phyloP scores from a whole-genome alignment of 2,113 vertebrate genomes.

The Beaufortia kweichowensis region DNA sequence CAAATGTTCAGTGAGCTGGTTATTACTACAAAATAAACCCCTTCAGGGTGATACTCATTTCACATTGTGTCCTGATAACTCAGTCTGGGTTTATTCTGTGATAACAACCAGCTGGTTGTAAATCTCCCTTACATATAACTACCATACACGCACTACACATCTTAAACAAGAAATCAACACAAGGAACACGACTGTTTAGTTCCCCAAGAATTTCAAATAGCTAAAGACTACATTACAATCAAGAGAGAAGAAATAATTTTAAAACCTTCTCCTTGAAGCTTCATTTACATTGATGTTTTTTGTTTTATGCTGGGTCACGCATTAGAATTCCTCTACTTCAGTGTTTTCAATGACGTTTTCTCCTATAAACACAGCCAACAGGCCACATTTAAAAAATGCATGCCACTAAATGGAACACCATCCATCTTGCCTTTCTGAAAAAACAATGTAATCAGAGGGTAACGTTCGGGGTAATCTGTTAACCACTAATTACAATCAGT shows the following conservation, averaged over 20 bases:
- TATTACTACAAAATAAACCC: too few species aligned
- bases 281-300: slow-evolving; percentile 38
- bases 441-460: slow-evolving; percentile 71
- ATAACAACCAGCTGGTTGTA: too few species aligned
- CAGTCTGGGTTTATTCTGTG: too few species aligned
- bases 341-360: slow-evolving; percentile 26
- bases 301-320: slow-evolving; percentile 39
- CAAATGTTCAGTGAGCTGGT: too few species aligned
- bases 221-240: background rate
- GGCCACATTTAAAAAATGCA: slow-evolving; percentile 66
- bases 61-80: too few species aligned
- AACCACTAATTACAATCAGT: slow-evolving; percentile 73
- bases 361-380: slow-evolving; percentile 54
- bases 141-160: background rate
- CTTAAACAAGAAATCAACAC: background rate
- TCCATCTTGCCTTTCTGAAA: slow-evolving; percentile 62
- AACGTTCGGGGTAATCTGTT: slow-evolving; percentile 65
- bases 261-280: background rate
- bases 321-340: slow-evolving; percentile 25
- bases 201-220: background rate
- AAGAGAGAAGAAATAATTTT: background rate
- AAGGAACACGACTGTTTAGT: background rate
- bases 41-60: too few species aligned
- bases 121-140: too few species aligned
- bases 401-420: slow-evolving; percentile 58